Conservation (phyloP, 2,113 vertebrate species). For the Gulo gulo region DNA sequence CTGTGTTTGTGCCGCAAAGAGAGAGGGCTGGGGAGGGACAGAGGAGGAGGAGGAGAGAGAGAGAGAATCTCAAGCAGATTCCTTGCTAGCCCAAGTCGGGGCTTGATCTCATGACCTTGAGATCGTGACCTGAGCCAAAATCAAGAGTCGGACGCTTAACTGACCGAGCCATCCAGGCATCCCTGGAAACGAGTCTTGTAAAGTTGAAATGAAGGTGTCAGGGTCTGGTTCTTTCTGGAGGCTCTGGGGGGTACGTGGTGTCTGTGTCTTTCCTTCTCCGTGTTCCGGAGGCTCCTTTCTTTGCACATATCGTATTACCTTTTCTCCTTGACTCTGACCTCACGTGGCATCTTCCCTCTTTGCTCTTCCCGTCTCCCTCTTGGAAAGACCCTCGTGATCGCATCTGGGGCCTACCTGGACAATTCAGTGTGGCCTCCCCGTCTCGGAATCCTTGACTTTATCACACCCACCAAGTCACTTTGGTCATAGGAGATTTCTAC, state of each 20-base stretch:
- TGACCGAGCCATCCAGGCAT: neutral
- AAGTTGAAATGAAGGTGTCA: neutral
- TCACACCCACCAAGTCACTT: neutral
- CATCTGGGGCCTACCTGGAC: neutral
- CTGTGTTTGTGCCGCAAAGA: neutral
- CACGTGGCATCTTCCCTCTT: neutral
- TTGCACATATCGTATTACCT: fast-evolving
- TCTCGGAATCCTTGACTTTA: neutral
- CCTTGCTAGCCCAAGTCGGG: fast-evolving
- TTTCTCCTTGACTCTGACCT: neutral
- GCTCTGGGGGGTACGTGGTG: no score
- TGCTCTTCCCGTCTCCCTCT: neutral
- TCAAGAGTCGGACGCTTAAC: neutral
- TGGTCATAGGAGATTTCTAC: neutral
- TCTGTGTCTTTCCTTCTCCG: neutral
- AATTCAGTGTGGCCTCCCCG: neutral
- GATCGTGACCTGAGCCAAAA: neutral
- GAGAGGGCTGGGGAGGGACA: no score
- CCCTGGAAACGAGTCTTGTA: neutral
- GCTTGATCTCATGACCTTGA: neutral
- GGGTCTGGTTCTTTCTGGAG: neutral
- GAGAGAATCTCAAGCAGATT: neutral
- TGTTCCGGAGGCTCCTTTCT: neutral
- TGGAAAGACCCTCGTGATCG: neutral
- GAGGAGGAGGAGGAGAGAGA: neutral